A percentile compares a stretch with the other conserved stretches of the same genome.
These are phyloP conservation scores for Deroplatys truncata DNA, from an alignment of 2,888 invertebrate genomes.

Conservation along the genomic window DNA sequence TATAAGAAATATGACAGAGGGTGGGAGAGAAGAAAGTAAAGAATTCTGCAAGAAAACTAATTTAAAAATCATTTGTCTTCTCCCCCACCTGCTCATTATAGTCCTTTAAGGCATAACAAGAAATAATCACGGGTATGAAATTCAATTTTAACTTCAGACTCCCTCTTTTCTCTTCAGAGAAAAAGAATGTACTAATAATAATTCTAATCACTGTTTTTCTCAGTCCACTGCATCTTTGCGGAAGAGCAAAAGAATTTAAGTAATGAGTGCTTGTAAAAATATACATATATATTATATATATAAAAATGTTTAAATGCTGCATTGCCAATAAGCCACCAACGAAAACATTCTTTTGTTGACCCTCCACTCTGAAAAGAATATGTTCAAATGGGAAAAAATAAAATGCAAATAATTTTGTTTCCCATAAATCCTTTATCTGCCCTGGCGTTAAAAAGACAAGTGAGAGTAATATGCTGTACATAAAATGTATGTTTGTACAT, in stretches of 20 bases:
- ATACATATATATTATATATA: neutral
- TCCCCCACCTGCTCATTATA: neutral
- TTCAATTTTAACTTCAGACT: conserved; percentile 23
- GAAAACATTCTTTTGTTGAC: neutral
- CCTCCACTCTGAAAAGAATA: neutral
- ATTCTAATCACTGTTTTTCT: neutral
- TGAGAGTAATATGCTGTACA: conserved; percentile 42
- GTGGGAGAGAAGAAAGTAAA: neutral
- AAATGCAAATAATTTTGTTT: neutral
- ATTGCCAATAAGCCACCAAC: conserved; percentile 21
- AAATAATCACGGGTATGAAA: conserved; percentile 29
- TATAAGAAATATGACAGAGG: neutral
- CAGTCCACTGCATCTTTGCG: conserved; percentile 10
- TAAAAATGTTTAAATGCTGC: conserved; percentile 15
- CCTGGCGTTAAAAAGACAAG: conserved; percentile 22
- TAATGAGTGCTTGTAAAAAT: conserved; percentile 8
- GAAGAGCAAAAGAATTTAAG: conserved; percentile 11
- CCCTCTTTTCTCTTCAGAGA: conserved; percentile 1
- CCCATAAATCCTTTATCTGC: neutral
- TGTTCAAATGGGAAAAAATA: neutral
- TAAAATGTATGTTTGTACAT: conserved; percentile 52
- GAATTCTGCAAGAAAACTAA: neutral
- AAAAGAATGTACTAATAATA: neutral
- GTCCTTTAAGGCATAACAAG: neutral
- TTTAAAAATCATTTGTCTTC: neutral